Evolutionary conservation across 2,797 vertebrate genomes (phyloP), one percentile per base, ranked within the genome.

Genomic region (Melanotaenia parkinsoni): DNA sequence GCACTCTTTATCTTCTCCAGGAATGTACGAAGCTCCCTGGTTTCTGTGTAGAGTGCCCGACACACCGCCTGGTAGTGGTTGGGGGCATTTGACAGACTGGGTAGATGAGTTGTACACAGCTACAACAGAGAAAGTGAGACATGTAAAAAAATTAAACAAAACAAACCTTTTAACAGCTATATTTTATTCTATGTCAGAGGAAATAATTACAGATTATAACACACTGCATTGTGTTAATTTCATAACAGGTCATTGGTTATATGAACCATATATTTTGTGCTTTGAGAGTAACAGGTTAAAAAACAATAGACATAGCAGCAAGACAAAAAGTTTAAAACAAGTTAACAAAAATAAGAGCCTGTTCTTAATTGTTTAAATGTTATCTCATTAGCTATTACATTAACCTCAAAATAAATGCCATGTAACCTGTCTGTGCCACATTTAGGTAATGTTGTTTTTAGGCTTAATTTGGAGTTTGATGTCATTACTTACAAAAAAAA

Each of bases 11-110:
- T 99, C 94, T 97, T 99, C 81, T 96, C 94, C 90, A 99, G 90
- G 89, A 99, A 99, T 22, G 96, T 98, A 69, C 94, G 89, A 2
- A 99, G 92, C 83, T 99, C 98, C 94, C 94, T 96, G 45, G 98
- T 98, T 91, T 99, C 98, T 0, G 97, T 94, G 81, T 96, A 98
- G 12, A 99, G 94, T 37, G 98, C 98, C 20, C 98, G 96, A 47
- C 98, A 99, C 76, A 99, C 98, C 1, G 98, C 98, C 93, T 97
- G 98, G 86, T 99, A 99, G 92, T 99, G 98, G 87, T 91, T 96
- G 0, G 95, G 89, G 0, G 96, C 96, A 26, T 99, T 97, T 0
- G 95, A 95, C 12, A 92, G 93, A 1, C 94, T 93, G 57, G 96
- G 95, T 18, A 99, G 96, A 88, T 98, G 98, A 80, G 94, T 93